Evolutionary conservation across 2,113 vertebrate species (phyloP), one percentile per base, ranked within the genome.

Genomic region (Syngnathus typhle): DNA sequence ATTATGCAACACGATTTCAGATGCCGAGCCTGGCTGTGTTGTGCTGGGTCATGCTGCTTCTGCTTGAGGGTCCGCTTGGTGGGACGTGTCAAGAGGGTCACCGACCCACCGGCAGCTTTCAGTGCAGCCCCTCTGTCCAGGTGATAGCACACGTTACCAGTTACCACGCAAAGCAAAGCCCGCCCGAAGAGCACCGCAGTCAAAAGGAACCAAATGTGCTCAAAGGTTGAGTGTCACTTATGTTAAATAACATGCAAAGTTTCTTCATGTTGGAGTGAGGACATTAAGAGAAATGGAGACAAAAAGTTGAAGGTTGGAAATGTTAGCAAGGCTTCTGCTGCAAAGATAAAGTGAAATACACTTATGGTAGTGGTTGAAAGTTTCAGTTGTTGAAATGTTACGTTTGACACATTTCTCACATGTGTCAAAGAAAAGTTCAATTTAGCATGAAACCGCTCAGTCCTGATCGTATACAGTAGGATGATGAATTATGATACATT

Each of bases 101-200:
- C 80, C 93, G 47, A 61, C 75, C 78, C 13, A 6, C 5, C 4
- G 80, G 55, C 2, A 55, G 72, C 4, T 91, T 87, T 65, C 83
- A 76, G 2, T 93, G 93, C 79, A 93, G 93, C 73, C 91, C 88
- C 0, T 71, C 84, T 46, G 73, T 86, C 60, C 69, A 91, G 65
- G 87, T 84, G 65, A 36, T 11, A 32, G 1, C 23, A 6, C 23
- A 19, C 13, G 1, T 9, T 11, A 13, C 9, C 12, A 5, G 10
- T 43, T 43, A 43, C 10, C 41, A 8, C 12, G 10, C 4, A 11
- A 41, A 36, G 36, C 19, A 21, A 7, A 21, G 15, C 8, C 27
- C 27, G 27, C 27, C 27, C 27, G 27, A 27, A 27, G 27, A 27
- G 27, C 27, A 27, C 27, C 27, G 27, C 27, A 32, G 27, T 32